Evolutionary conservation across 2,888 invertebrate species (phyloP).

Genomic region (Dolomedes plantarius): DNA sequence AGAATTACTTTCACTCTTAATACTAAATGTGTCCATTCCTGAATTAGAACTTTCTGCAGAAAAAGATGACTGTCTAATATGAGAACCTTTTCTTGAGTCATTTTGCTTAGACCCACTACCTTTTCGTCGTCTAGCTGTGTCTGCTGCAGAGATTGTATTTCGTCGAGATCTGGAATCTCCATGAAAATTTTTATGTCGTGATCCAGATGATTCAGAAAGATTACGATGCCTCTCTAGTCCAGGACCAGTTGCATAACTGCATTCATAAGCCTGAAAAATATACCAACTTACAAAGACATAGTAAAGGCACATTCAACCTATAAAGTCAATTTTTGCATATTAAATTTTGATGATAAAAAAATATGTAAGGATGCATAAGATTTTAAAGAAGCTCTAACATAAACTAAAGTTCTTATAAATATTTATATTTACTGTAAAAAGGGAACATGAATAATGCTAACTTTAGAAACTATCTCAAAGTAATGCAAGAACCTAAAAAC

Average conservation of each 20-base stretch:
- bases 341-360: no score
- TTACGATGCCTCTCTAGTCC: conserved; percentile 61
- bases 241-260: conserved; percentile 69
- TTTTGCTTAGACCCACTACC: conserved; percentile 47
- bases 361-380: no score
- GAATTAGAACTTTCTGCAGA: not conserved
- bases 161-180: conserved; percentile 49
- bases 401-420: no score
- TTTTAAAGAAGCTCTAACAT: no score
- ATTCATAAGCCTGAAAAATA: conserved; percentile 65
- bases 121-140: conserved; percentile 47
- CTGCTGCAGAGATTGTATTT: conserved; percentile 63
- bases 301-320: not conserved
- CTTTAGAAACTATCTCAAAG: no score
- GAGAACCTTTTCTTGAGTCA: conserved; percentile 40
- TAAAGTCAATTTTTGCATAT: no score
- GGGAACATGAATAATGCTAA: no score
- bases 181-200: conserved; percentile 43
- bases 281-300: conserved; percentile 10
- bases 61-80: not conserved
- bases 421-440: no score
- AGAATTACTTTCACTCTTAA: not conserved
- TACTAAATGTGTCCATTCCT: not conserved
- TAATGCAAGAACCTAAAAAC: no score
- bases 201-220: conserved; percentile 67